Evolutionary conservation across 1,140 invertebrate genomes (phyloP).

Genomic region (Trichonephila clavata): DNA sequence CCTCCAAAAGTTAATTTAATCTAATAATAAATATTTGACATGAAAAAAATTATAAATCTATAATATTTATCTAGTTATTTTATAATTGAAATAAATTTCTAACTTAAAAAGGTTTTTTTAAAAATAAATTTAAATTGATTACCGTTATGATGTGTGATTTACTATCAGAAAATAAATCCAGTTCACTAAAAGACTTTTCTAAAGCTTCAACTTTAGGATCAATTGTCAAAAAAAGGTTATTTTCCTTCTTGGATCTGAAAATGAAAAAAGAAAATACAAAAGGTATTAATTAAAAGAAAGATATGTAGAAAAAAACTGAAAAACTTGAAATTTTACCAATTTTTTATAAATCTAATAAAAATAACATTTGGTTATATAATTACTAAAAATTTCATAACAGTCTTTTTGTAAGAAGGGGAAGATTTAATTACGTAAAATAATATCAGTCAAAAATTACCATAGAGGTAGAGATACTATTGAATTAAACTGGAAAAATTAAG

Average conservation of each 20-base stretch:
- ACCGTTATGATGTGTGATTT: constrained; percentile 80
- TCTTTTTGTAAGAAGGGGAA: too few species aligned
- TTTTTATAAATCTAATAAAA: too few species aligned
- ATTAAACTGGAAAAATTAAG: too few species aligned
- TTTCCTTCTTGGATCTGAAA: constrained; percentile 86
- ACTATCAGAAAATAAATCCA: constrained; percentile 89
- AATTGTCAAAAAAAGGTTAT: constrained; percentile 87
- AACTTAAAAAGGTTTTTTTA: not conserved
- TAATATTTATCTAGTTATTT: constrained; percentile 26
- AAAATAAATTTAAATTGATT: constrained; percentile 53
- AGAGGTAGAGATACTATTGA: too few species aligned
- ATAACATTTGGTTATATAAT: too few species aligned
- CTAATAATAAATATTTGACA: too few species aligned
- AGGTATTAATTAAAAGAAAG: not conserved
- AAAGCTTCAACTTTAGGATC: constrained; percentile 86
- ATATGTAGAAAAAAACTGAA: not conserved
- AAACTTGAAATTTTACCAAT: too few species aligned
- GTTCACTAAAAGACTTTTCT: constrained; percentile 91
- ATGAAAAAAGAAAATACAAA: constrained; percentile 34
- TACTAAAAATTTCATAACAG: too few species aligned
- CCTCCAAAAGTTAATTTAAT: too few species aligned
- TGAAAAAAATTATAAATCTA: too few species aligned
- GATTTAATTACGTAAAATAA: too few species aligned
- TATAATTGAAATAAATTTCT: not conserved
- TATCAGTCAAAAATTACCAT: too few species aligned